A percentile compares a stretch with the other conserved stretches of the same genome.
Evolutionary conservation across 2,888 invertebrate species (phyloP).

Genomic region (Chelonus formosanus): DNA sequence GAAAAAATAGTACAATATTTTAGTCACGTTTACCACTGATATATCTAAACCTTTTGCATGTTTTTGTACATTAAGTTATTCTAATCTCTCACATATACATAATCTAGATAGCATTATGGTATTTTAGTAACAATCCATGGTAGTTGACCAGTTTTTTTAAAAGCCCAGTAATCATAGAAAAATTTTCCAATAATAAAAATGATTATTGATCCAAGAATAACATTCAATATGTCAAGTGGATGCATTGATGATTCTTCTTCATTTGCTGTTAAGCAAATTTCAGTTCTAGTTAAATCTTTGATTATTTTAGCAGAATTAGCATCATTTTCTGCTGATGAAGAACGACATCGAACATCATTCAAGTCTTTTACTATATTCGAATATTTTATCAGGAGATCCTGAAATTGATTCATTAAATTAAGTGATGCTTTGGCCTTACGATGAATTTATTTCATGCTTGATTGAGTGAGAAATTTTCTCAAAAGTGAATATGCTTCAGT

Average conservation of each 20-base stretch:
- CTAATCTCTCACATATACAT: neutral
- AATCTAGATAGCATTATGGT: conserved; percentile 66
- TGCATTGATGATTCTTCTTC: conserved; percentile 68
- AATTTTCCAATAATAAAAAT: conserved; percentile 78
- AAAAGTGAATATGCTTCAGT: too few species aligned
- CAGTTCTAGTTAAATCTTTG: conserved; percentile 73
- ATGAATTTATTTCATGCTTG: too few species aligned
- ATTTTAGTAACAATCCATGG: conserved; percentile 87
- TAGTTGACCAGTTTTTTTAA: conserved; percentile 80
- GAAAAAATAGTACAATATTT: too few species aligned
- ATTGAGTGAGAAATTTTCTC: too few species aligned
- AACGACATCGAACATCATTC: conserved; percentile 75
- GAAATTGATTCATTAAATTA: conserved; percentile 36
- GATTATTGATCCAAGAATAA: conserved; percentile 74
- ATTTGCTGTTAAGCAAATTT: conserved; percentile 70
- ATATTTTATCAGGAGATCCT: conserved; percentile 69
- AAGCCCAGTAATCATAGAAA: conserved; percentile 82
- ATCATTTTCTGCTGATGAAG: conserved; percentile 67
- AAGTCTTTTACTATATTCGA: conserved; percentile 75
- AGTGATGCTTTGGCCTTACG: conserved; percentile 1
- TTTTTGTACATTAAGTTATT: too few species aligned
- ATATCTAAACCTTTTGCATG: too few species aligned
- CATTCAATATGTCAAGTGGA: conserved; percentile 78
- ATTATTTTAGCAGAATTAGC: conserved; percentile 74
- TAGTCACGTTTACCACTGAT: too few species aligned